Base-by-base conservation (phyloP, 2,113 vertebrate species). In the Calypte anna region DNA sequence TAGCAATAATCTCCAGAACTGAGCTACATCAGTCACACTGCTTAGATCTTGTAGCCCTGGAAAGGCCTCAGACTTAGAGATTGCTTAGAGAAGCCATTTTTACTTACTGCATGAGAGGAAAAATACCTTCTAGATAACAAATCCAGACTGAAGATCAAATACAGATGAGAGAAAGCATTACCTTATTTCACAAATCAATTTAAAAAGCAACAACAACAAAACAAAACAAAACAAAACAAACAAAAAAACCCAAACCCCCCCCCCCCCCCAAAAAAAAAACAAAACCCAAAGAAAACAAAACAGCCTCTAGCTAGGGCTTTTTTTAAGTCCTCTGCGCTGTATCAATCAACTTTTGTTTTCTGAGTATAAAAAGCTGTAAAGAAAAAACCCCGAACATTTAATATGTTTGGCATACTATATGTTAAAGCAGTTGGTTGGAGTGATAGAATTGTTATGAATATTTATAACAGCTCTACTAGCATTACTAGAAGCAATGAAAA, bases 391-490 rank as follows among this genome's bases (percentile, higher is more conserved):
- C 40, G 11, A 40, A 78, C 9, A 89, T 88, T 95, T 83, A 89
- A 76, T 86, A 62, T 81, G 36, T 93, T 90, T 93, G 62, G 27
- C 46, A 62, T 90, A 61, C 63, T 81, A 75, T 86, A 81, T 81
- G 74, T 81, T 94, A 93, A 93, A 86, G 31, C 51, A 86, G 57
- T 94, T 95, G 78, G 54, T 86, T 94, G 74, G 33, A 70, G 73
- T 76, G 75, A 88, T 86, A 84, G 91, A 91, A 88, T 78, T 76
- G 27, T 91, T 83, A 72, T 95, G 74, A 95, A 97, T 96, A 96
- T 96, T 95, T 97, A 86, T 91, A 94, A 76, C 46, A 81, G 24
- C 17, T 83, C 46, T 73, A 59, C 44, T 54, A 90, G 38, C 72
- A 83, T 44, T 73, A 30, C n/a, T 95, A 72, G 80, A 83, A 96